Conservation (phyloP, 1,140 invertebrate species). For the Penaeus indicus region DNA sequence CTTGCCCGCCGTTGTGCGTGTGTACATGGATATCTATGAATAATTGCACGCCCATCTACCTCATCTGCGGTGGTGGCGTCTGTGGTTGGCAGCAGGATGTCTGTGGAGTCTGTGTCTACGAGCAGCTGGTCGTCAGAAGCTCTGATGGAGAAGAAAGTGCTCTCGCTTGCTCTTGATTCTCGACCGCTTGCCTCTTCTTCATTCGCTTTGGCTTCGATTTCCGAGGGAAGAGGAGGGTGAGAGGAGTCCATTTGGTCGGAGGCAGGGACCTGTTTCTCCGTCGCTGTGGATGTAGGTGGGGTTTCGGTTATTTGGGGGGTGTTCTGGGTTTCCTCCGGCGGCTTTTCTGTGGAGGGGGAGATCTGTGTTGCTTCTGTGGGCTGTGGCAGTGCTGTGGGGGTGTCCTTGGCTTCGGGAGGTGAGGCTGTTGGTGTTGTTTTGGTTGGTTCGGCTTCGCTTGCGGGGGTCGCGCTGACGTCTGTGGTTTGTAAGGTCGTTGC, state of each 20-base stretch:
- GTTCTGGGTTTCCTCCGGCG: too few species aligned
- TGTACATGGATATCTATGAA: background rate
- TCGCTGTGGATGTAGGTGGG: too few species aligned
- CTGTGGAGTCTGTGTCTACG: conserved; percentile 60
- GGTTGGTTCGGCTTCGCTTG: too few species aligned
- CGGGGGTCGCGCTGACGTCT: too few species aligned
- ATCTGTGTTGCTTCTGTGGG: too few species aligned
- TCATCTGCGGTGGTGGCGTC: conserved; percentile 53
- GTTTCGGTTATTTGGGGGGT: too few species aligned
- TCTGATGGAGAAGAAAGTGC: conserved; percentile 56
- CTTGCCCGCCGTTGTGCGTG: background rate
- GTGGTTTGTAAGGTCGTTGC: too few species aligned
- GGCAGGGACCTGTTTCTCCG: too few species aligned
- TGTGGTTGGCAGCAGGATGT: conserved; percentile 55
- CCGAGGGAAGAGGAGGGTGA: background rate
- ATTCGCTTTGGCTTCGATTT: background rate
- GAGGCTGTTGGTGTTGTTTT: too few species aligned
- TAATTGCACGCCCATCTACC: conserved; percentile 27
- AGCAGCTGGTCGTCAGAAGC: conserved; percentile 48
- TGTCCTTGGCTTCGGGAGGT: too few species aligned
- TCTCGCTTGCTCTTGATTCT: conserved; percentile 38
- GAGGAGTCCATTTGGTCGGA: background rate
- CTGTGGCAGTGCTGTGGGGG: too few species aligned
- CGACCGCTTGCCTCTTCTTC: conserved; percentile 23
- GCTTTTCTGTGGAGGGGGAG: too few species aligned